Percentiles rank a stretch among this genome's conserved stretches.
phyloP scores from a whole-genome alignment of 2,888 invertebrate genomes.

The Aphrophora alni region DNA sequence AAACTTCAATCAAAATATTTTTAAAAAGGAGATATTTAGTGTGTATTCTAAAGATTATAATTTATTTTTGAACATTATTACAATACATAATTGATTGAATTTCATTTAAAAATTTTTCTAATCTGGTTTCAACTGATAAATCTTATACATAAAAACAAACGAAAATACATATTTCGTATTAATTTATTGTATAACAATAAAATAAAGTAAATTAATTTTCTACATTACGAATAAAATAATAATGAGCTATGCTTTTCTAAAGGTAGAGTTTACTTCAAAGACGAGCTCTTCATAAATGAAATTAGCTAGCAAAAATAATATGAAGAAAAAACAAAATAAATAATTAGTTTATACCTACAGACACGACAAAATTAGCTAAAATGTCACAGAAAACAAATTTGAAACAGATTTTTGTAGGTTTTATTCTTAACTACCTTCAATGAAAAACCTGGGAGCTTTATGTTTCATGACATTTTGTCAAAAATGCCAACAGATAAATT shows the following conservation, averaged over 20 bases:
- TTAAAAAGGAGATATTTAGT: not conserved
- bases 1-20: not conserved
- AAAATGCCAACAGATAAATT: constrained; percentile 35
- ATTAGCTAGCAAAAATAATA: constrained; percentile 41
- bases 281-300: constrained; percentile 48
- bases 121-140: constrained; percentile 36
- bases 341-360: constrained; percentile 40
- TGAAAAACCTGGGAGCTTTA: constrained; percentile 27
- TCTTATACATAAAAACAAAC: constrained; percentile 27
- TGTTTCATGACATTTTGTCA: constrained; percentile 30
- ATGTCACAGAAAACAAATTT: constrained; percentile 22
- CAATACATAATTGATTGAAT: not conserved
- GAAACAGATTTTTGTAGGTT: not conserved
- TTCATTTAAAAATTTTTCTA: not conserved
- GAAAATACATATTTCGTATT: not conserved
- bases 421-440: constrained; percentile 23
- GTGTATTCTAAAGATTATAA: not conserved
- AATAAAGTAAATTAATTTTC: constrained; percentile 19
- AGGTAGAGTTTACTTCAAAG: constrained; percentile 63
- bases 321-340: constrained; percentile 38
- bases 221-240: not conserved
- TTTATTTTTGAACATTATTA: not conserved
- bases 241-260: constrained; percentile 45
- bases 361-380: constrained; percentile 22
- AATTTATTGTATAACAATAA: not conserved